Evolutionary conservation across 2,797 vertebrate genomes (phyloP).

Genomic region (Acrossocheilus fasciatus): DNA sequence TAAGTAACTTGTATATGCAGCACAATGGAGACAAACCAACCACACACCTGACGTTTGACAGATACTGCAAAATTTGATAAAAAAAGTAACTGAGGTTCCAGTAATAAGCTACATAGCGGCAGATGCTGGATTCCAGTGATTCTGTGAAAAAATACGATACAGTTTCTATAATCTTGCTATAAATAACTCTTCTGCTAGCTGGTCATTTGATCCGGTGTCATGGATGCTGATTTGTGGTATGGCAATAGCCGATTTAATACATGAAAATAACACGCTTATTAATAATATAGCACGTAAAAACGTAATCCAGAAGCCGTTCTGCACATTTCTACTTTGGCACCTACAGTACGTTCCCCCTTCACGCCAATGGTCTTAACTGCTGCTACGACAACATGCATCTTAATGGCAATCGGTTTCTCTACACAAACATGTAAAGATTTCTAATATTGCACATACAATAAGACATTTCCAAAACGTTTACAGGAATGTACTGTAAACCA

Average conservation of each 20-base stretch:
- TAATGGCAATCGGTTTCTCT: slow-evolving; percentile 48
- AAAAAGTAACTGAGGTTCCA: slow-evolving; percentile 1
- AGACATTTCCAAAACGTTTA: slow-evolving; percentile 68
- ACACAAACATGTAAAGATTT: slow-evolving; percentile 53
- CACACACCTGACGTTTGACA: background rate
- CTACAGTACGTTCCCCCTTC: slow-evolving; percentile 24
- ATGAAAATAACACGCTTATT: slow-evolving; percentile 4
- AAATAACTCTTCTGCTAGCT: slow-evolving; percentile 29
- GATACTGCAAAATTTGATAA: background rate
- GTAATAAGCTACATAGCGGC: slow-evolving; percentile 44
- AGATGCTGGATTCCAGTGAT: slow-evolving; percentile 28
- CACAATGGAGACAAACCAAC: background rate
- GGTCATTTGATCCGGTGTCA: slow-evolving; percentile 26
- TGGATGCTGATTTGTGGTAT: background rate
- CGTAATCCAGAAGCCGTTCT: slow-evolving; percentile 26
- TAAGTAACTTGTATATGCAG: background rate
- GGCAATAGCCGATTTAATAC: background rate
- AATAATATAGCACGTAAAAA: slow-evolving; percentile 20
- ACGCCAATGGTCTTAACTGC: slow-evolving; percentile 53
- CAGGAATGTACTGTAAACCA: slow-evolving; percentile 72
- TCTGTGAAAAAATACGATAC: slow-evolving; percentile 24
- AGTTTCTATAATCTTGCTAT: slow-evolving; percentile 16
- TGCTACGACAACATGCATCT: slow-evolving; percentile 44
- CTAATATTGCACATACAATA: slow-evolving; percentile 77
- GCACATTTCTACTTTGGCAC: slow-evolving; percentile 56